Evolutionary conservation across 2,888 invertebrate species (phyloP).

Genomic region (Mayetiola destructor): DNA sequence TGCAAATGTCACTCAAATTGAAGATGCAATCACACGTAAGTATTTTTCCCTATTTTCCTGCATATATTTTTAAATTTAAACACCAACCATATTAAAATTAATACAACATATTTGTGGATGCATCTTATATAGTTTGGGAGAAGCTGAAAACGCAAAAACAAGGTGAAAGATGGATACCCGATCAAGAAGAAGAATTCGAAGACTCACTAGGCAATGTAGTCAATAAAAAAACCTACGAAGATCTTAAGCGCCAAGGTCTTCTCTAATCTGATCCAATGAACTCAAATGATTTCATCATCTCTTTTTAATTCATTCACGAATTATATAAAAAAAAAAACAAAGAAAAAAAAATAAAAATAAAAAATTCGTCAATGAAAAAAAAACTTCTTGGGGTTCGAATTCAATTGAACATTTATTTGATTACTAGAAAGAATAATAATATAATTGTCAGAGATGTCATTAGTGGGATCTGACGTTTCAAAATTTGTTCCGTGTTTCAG

Average conservation of each 20-base stretch:
- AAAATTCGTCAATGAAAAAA: too few species aligned
- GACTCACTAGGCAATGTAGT: constrained; percentile 98
- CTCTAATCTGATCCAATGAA: constrained; percentile 50
- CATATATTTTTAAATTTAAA: too few species aligned
- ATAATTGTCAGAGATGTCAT: too few species aligned
- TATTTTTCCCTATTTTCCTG: constrained; percentile 21
- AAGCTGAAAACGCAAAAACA: constrained; percentile 93
- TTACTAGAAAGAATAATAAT: too few species aligned
- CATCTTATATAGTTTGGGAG: constrained; percentile 70
- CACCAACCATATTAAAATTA: background rate
- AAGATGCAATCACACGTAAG: constrained; percentile 86
- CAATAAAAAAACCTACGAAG: constrained; percentile 94
- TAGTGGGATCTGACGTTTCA: too few species aligned
- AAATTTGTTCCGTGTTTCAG: too few species aligned
- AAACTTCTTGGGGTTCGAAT: too few species aligned
- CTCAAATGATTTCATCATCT: too few species aligned
- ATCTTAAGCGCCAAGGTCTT: constrained; percentile 94
- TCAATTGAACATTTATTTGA: too few species aligned
- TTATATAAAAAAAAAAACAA: too few species aligned
- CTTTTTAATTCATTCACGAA: background rate
- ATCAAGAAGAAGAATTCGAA: constrained; percentile 96
- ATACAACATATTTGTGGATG: background rate
- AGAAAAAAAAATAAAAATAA: too few species aligned
- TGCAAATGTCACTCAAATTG: constrained; percentile 97
- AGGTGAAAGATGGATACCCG: constrained; percentile 89